A percentile compares a stretch with the other conserved stretches of the same genome.
Evolutionary conservation across 2,797 vertebrate species (phyloP).

Genomic region (Balearica regulorum): DNA sequence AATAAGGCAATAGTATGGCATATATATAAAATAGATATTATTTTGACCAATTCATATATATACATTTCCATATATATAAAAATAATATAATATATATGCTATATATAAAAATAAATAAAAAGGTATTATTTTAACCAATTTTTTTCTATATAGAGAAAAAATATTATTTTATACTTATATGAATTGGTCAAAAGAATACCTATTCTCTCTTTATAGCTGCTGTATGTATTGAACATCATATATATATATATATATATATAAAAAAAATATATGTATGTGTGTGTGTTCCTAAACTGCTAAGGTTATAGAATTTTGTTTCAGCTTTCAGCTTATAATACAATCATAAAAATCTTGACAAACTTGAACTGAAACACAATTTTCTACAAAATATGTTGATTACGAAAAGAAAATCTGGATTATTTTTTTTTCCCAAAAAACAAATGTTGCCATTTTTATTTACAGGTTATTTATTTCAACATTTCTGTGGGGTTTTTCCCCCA

Average conservation of each 20-base stretch:
- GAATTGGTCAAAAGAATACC: background rate
- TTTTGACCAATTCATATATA: background rate
- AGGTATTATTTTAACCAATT: background rate
- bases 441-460: background rate
- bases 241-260: background rate
- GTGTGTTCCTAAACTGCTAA: background rate
- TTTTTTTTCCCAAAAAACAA: rapidly evolving
- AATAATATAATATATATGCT: background rate
- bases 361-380: background rate
- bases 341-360: background rate
- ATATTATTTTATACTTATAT: background rate
- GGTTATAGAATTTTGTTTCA: background rate
- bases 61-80: background rate
- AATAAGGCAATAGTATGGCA: background rate
- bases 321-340: background rate
- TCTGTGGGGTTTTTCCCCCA: background rate
- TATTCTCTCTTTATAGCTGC: background rate
- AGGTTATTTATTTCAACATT: background rate
- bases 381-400: background rate
- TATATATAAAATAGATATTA: background rate
- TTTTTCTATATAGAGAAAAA: no score
- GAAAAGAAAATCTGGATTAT: background rate
- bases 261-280: no score
- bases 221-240: background rate
- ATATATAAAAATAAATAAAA: background rate